These are phyloP conservation scores for Trichogramma dendrolimi DNA, from an alignment of 2,888 invertebrate genomes.

Conservation along the genomic window DNA sequence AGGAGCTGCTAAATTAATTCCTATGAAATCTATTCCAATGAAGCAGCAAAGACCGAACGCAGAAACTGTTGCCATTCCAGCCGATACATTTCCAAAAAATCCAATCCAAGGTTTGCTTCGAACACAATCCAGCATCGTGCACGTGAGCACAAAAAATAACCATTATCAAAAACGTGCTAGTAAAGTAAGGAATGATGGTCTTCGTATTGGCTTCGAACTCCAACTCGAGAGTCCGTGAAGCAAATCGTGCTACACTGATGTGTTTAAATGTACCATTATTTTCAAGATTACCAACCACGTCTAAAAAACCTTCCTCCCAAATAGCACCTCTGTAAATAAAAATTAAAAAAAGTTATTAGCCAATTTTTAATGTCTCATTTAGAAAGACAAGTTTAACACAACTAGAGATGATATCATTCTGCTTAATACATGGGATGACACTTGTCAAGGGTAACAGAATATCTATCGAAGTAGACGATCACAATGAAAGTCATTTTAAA, in stretches of 20 bases:
- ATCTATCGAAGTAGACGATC: too few species aligned
- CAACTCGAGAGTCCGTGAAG: constrained; percentile 84
- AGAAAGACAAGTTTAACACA: too few species aligned
- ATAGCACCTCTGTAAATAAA: constrained; percentile 66
- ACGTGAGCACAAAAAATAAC: constrained; percentile 73
- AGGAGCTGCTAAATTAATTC: constrained; percentile 90
- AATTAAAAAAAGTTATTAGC: not conserved
- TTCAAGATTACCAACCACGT: constrained; percentile 70
- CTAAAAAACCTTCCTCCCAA: constrained; percentile 84
- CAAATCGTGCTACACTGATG: constrained; percentile 78
- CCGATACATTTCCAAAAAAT: constrained; percentile 83
- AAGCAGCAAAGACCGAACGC: constrained; percentile 90
- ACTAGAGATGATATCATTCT: too few species aligned
- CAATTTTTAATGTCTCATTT: too few species aligned
- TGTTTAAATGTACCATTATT: constrained; percentile 70
- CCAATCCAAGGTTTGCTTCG: constrained; percentile 89
- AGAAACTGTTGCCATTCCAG: constrained; percentile 84
- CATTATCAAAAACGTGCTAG: constrained; percentile 84
- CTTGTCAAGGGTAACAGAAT: too few species aligned
- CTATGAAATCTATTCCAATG: constrained; percentile 86
- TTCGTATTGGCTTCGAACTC: constrained; percentile 89
- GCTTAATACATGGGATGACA: too few species aligned
- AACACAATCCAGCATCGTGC: constrained; percentile 92
- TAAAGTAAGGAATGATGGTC: constrained; percentile 81
- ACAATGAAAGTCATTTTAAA: too few species aligned